A percentile compares a stretch with the other conserved stretches of the same genome.
These are phyloP conservation scores for Drosophila nigrodunni DNA, from an alignment of 1,140 invertebrate genomes.

Conservation along the genomic window DNA sequence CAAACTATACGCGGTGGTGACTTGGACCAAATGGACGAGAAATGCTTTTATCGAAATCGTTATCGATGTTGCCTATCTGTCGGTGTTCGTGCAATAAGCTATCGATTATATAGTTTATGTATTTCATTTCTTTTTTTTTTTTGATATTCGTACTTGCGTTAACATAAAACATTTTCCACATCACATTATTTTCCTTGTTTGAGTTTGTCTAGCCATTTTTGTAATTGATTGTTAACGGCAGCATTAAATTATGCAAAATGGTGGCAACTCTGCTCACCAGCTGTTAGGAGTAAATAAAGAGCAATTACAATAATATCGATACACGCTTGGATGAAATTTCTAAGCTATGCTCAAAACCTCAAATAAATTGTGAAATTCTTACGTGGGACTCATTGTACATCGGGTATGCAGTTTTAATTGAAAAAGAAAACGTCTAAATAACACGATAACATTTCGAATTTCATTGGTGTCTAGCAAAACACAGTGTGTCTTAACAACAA, in stretches of 20 bases:
- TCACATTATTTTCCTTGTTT: no score
- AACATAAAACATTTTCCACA: no score
- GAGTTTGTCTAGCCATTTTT: no score
- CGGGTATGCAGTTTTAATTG: background rate
- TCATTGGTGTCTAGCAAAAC: background rate
- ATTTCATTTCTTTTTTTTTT: background rate
- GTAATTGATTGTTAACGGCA: no score
- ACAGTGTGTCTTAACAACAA: background rate
- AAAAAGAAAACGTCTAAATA: background rate
- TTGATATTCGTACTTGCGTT: background rate
- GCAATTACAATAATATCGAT: background rate
- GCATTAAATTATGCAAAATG: background rate
- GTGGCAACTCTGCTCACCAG: background rate
- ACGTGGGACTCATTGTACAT: background rate
- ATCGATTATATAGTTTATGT: background rate
- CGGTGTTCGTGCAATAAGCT: background rate
- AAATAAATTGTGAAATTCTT: background rate
- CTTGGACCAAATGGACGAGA: conserved; percentile 66
- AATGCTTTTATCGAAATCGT: background rate
- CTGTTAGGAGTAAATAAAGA: background rate
- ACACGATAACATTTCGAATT: background rate
- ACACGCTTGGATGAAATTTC: background rate
- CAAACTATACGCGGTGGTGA: conserved; percentile 70
- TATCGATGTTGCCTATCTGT: background rate
- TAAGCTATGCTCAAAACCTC: background rate